A percentile compares a stretch with the other conserved stretches of the same genome.
These are phyloP conservation scores for Polydrusus tereticollis DNA, from an alignment of 2,888 invertebrate species.

Conservation along the genomic window DNA sequence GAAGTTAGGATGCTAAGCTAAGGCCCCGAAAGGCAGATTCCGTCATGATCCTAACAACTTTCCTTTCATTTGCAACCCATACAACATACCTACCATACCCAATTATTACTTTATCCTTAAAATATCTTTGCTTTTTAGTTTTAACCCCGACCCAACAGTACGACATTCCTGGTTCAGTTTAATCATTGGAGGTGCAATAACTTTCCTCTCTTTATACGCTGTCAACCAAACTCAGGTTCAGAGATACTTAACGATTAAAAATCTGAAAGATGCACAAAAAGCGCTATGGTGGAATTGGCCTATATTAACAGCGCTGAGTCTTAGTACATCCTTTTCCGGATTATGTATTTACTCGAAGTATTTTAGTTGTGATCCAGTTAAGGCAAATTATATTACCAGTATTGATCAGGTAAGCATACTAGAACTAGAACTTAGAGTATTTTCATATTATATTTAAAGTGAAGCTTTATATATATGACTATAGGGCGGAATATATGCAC, in stretches of 20 bases:
- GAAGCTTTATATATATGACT: no score
- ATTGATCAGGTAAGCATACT: conserved; percentile 73
- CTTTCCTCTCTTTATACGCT: conserved; percentile 85
- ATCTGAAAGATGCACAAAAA: conserved; percentile 77
- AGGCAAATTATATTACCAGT: conserved; percentile 73
- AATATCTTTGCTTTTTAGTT: conserved; percentile 68
- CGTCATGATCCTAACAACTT: no score
- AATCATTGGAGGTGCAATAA: conserved; percentile 83
- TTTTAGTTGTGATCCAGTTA: conserved; percentile 83
- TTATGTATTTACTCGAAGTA: conserved; percentile 89
- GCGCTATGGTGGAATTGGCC: conserved; percentile 88
- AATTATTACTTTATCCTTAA: no score
- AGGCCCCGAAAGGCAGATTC: no score
- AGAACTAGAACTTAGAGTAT: neutral
- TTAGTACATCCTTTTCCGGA: conserved; percentile 79
- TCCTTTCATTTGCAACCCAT: no score
- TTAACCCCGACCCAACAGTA: conserved; percentile 83
- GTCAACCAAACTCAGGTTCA: conserved; percentile 91
- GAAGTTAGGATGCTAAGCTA: no score
- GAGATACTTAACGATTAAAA: conserved; percentile 78
- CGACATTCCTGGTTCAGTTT: conserved; percentile 89
- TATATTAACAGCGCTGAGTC: conserved; percentile 79
- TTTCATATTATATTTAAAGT: no score
- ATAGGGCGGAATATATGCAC: no score
- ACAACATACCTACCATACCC: no score